These are phyloP conservation scores for Eilema caniola DNA, from an alignment of 2,888 invertebrate species.

Conservation along the genomic window DNA sequence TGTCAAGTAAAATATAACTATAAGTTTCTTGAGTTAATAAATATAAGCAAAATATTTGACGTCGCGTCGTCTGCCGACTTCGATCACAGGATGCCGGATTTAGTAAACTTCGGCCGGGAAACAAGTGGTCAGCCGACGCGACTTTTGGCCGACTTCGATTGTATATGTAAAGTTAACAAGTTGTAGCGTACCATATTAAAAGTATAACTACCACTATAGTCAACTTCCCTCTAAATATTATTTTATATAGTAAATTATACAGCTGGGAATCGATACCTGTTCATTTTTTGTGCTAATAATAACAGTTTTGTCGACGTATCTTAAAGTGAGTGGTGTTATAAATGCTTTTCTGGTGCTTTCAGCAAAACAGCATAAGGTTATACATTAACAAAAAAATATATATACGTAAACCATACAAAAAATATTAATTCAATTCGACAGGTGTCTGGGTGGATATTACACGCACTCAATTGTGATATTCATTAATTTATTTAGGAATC, in stretches of 20 bases:
- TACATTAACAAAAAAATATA: conserved; percentile 39
- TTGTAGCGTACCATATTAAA: too few species aligned
- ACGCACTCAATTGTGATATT: conserved; percentile 51
- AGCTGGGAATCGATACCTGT: too few species aligned
- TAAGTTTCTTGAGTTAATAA: neutral
- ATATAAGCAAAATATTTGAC: neutral
- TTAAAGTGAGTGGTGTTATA: conserved; percentile 57
- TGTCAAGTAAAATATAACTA: too few species aligned
- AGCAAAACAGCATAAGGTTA: conserved; percentile 44
- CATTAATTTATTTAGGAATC: conserved; percentile 57
- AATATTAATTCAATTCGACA: conserved; percentile 55
- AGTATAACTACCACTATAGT: too few species aligned
- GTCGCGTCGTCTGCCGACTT: neutral
- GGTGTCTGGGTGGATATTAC: conserved; percentile 46
- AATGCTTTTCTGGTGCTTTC: conserved; percentile 65
- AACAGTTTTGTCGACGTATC: conserved; percentile 12
- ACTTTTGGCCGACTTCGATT: neutral
- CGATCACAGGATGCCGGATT: too few species aligned
- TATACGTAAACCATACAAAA: conserved; percentile 52
- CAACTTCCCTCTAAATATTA: too few species aligned
- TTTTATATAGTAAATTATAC: too few species aligned
- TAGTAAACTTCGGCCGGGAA: too few species aligned
- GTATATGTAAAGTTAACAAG: neutral
- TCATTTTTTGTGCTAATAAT: neutral
- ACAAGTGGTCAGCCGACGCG: too few species aligned